These are phyloP conservation scores for Arenicola marina DNA, from an alignment of 2,888 invertebrate genomes.

Conservation along the genomic window DNA sequence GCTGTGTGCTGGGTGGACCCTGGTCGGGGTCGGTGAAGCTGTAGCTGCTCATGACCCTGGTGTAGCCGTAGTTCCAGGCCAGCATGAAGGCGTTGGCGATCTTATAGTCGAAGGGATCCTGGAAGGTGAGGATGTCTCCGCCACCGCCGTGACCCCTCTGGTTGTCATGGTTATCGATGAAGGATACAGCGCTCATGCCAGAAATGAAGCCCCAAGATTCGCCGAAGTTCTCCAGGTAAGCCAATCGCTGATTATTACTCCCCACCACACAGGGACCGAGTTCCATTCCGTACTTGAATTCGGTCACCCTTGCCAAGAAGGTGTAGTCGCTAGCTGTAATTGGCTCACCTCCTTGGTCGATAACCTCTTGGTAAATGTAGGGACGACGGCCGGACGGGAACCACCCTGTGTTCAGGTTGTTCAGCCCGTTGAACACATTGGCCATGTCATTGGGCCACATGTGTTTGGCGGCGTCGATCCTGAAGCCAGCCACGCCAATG, in stretches of 20 bases:
- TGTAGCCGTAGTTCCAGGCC: conserved; percentile 35
- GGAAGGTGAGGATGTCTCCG: conserved; percentile 30
- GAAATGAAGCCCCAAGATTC: conserved; percentile 44
- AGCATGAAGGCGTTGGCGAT: conserved; percentile 34
- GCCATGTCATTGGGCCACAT: conserved; percentile 73
- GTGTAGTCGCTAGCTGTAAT: conserved; percentile 33
- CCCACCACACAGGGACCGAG: conserved; percentile 18
- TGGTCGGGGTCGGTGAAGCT: conserved; percentile 24
- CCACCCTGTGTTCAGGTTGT: too few species aligned
- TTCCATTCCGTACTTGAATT: conserved; percentile 35
- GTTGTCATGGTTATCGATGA: conserved; percentile 88
- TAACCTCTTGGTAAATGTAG: conserved; percentile 54
- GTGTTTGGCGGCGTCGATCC: conserved; percentile 65
- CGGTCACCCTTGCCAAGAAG: conserved; percentile 34
- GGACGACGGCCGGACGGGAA: conserved; percentile 59
- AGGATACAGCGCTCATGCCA: conserved; percentile 68
- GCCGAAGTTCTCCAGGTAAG: conserved; percentile 42
- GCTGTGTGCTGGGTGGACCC: conserved; percentile 34
- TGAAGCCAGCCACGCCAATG: conserved; percentile 81
- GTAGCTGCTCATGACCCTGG: conserved; percentile 36
- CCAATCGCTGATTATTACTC: conserved; percentile 28
- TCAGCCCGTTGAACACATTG: conserved; percentile 67
- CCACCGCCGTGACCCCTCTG: conserved; percentile 66
- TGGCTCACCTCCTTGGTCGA: conserved; percentile 54
- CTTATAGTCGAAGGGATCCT: conserved; percentile 25